phyloP scores from a whole-genome alignment of 2,113 vertebrate genomes.

The Antechinus stuartii region DNA sequence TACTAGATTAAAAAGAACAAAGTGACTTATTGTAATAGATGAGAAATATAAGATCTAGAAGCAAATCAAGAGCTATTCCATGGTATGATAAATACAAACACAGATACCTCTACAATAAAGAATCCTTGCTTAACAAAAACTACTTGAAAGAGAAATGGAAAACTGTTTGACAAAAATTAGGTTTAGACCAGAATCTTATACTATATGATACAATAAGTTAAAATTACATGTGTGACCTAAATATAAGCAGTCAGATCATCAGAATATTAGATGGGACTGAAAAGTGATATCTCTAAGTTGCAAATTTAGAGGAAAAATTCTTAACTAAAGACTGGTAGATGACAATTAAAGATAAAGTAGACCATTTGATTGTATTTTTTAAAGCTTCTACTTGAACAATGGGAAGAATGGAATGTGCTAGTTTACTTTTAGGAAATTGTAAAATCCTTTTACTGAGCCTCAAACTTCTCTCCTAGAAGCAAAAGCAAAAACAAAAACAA shows the following conservation, averaged over 20 bases:
- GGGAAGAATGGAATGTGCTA: not conserved
- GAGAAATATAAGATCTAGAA: not conserved
- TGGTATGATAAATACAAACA: not conserved
- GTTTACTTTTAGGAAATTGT: not conserved
- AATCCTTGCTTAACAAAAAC: not conserved
- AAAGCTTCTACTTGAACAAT: not conserved
- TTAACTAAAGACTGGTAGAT: not conserved
- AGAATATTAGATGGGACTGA: not conserved
- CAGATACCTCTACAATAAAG: not conserved
- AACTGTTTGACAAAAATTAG: not conserved
- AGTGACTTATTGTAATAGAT: not conserved
- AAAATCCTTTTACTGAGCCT: not conserved
- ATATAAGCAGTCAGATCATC: not conserved
- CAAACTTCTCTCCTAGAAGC: not conserved
- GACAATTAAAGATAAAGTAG: not conserved
- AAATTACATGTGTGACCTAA: not conserved
- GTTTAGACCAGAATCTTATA: not conserved
- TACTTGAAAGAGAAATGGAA: not conserved
- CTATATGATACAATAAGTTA: not conserved
- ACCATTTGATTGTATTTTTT: not conserved
- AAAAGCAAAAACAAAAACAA: not conserved
- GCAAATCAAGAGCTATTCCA: not conserved
- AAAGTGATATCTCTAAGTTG: not conserved
- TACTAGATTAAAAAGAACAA: not conserved
- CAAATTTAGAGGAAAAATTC: not conserved